These are phyloP conservation scores for Mylabris phalerata DNA, from an alignment of 1,140 invertebrate genomes.

Conservation along the genomic window DNA sequence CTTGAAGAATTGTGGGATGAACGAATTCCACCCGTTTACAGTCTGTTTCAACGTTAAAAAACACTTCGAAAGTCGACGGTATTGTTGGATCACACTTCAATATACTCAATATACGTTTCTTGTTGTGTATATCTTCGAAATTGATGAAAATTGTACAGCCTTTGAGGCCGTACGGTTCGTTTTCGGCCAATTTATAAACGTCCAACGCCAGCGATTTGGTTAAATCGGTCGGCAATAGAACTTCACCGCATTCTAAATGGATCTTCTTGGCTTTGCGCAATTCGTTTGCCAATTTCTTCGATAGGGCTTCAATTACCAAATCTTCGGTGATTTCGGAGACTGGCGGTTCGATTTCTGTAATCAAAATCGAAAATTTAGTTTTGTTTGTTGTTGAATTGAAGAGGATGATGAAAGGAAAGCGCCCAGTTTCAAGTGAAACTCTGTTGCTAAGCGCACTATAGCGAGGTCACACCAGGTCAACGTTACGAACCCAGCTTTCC, in stretches of 20 bases:
- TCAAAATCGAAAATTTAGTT: constrained; percentile 6
- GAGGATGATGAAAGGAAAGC: constrained; percentile 3
- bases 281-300: constrained; percentile 64
- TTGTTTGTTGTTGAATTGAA: neutral
- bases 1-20: constrained; percentile 80
- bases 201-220: constrained; percentile 66
- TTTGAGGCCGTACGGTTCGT: constrained; percentile 75
- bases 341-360: constrained; percentile 19
- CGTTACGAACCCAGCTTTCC: too few species aligned
- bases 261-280: constrained; percentile 68
- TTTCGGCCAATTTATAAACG: constrained; percentile 69
- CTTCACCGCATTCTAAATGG: constrained; percentile 65
- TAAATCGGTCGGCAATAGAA: constrained; percentile 71
- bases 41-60: constrained; percentile 77
- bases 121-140: constrained; percentile 56
- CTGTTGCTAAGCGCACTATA: constrained; percentile 9
- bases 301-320: constrained; percentile 48
- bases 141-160: constrained; percentile 71
- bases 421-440: constrained; percentile 7
- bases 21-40: constrained; percentile 70
- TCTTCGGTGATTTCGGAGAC: constrained; percentile 27
- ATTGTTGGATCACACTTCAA: constrained; percentile 76
- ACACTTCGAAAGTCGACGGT: constrained; percentile 79
- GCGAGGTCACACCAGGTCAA: constrained; percentile 10
- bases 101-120: constrained; percentile 56